These are phyloP conservation scores for Labia minor DNA, from an alignment of 2,888 invertebrate species.

Conservation along the genomic window DNA sequence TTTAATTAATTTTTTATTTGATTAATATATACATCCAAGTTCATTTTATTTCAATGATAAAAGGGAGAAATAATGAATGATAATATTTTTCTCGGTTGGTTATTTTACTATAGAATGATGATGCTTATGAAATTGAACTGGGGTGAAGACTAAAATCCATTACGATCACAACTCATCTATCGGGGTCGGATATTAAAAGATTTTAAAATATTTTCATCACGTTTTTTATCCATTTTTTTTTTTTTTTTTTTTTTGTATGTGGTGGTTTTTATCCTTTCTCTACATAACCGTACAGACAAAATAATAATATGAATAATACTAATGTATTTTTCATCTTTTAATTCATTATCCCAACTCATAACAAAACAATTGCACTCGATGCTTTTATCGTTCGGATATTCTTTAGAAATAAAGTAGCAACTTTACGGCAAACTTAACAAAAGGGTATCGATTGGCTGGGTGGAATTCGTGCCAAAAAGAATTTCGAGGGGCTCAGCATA, in stretches of 20 bases:
- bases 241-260: no score
- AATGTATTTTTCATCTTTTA: background rate
- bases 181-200: background rate
- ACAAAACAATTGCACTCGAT: background rate
- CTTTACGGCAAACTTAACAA: background rate
- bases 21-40: no score
- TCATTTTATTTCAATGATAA: no score
- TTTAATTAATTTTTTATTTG: no score
- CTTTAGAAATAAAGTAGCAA: background rate
- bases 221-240: background rate
- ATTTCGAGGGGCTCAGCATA: background rate
- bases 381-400: background rate
- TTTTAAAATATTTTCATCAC: constrained; percentile 1
- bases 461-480: background rate
- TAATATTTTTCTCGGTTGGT: background rate
- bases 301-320: background rate
- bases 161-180: background rate
- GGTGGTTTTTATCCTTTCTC: no score
- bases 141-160: no score
- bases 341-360: background rate
- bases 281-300: no score
- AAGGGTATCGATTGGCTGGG: background rate
- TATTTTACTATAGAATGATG: background rate
- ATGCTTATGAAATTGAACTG: background rate
- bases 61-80: background rate